Conservation (phyloP, 2,797 vertebrate genomes). For the Atherinosoma microstoma region DNA sequence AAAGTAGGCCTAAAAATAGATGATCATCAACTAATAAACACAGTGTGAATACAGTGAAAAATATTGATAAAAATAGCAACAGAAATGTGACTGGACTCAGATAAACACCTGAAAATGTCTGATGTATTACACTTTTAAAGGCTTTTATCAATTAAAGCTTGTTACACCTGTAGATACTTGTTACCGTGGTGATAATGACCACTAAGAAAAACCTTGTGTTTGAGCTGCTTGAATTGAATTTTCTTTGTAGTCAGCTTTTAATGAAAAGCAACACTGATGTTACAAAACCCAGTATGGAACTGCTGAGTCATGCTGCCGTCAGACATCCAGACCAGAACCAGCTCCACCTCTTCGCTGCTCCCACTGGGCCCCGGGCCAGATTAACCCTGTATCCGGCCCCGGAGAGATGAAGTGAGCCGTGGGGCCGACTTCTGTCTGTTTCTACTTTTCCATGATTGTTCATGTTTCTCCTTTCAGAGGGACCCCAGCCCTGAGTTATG, state of each 20-base stretch:
- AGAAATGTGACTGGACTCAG: background rate
- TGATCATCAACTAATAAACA: background rate
- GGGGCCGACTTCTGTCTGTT: slow-evolving; percentile 1
- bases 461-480: background rate
- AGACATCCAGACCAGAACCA: slow-evolving; percentile 3
- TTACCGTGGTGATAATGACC: background rate
- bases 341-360: background rate
- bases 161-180: background rate
- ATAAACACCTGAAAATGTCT: background rate
- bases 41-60: background rate
- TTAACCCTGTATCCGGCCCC: background rate
- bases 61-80: background rate
- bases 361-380: slow-evolving; percentile 25
- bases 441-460: background rate
- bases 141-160: background rate
- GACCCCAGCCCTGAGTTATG: background rate
- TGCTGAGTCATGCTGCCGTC: slow-evolving; percentile 46
- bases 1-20: background rate
- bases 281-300: background rate
- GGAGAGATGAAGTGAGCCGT: background rate
- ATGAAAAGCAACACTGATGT: background rate
- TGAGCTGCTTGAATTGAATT: background rate
- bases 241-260: background rate
- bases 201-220: background rate
- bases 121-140: background rate